phyloP scores from a whole-genome alignment of 53 echinoderm and acorn worm species.

The Zoroaster sp. region DNA sequence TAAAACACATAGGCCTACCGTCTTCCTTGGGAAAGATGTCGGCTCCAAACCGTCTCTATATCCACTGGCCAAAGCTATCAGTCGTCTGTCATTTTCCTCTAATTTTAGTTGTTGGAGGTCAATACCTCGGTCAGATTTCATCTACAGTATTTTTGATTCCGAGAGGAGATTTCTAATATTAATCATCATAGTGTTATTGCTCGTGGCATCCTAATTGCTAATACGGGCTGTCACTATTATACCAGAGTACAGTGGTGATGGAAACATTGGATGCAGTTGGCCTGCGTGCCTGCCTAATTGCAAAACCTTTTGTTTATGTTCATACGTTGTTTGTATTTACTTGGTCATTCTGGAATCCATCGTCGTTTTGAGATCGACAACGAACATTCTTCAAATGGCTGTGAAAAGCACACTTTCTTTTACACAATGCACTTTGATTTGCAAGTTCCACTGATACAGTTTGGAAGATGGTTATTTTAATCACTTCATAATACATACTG shows the following conservation, averaged over 20 bases:
- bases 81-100: neutral
- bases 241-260: neutral
- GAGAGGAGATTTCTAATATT: neutral
- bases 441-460: too few relatives aligned
- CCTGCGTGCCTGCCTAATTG: neutral
- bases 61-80: neutral
- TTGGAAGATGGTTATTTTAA: too few relatives aligned
- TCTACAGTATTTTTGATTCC: neutral
- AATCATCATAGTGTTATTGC: neutral
- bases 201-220: neutral
- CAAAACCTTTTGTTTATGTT: neutral
- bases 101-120: neutral
- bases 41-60: slow-evolving; percentile 10
- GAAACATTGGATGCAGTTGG: neutral
- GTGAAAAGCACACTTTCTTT: too few relatives aligned
- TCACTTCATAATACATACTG: too few relatives aligned
- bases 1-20: slow-evolving; percentile 7
- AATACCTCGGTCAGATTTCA: neutral
- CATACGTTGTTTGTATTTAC: neutral
- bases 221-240: neutral
- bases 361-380: too few relatives aligned
- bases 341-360: too few relatives aligned
- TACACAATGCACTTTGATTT: too few relatives aligned
- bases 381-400: too few relatives aligned
- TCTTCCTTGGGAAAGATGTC: neutral